phyloP scores from a whole-genome alignment of 2,888 invertebrate genomes.

The Bedellia somnulentella region DNA sequence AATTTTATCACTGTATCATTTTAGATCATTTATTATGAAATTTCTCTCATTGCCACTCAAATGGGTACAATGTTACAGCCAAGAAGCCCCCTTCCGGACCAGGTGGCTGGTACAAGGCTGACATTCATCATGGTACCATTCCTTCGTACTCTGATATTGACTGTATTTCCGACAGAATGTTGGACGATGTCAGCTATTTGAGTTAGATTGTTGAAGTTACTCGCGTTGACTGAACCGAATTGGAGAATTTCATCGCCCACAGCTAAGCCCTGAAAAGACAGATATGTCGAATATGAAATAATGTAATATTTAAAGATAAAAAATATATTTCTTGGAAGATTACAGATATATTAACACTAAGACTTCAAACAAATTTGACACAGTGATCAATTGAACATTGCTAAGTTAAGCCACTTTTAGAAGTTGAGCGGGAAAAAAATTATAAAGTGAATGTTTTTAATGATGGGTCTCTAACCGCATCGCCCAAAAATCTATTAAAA shows the following conservation, averaged over 20 bases:
- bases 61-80: slow-evolving; percentile 69
- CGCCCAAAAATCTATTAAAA: too few species aligned
- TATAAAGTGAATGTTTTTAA: too few species aligned
- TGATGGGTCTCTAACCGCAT: too few species aligned
- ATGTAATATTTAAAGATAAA: neutral
- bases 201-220: slow-evolving; percentile 68
- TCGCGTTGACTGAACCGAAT: slow-evolving; percentile 74
- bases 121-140: slow-evolving; percentile 52
- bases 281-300: slow-evolving; percentile 15
- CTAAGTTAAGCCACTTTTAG: too few species aligned
- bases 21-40: too few species aligned
- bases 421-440: too few species aligned
- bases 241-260: slow-evolving; percentile 71
- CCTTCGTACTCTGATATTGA: slow-evolving; percentile 49
- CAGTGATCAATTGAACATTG: too few species aligned
- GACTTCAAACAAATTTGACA: too few species aligned
- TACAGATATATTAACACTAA: too few species aligned
- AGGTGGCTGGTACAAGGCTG: slow-evolving; percentile 69
- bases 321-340: too few species aligned
- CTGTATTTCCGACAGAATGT: slow-evolving; percentile 59
- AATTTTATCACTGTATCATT: too few species aligned
- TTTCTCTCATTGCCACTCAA: too few species aligned
- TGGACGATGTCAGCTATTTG: slow-evolving; percentile 72
- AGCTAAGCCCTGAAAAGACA: slow-evolving; percentile 65
- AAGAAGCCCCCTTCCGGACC: slow-evolving; percentile 78